Evolutionary conservation across 2,888 invertebrate genomes (phyloP), one percentile per base, ranked within the genome.

Genomic region (Omphaloscelis lunosa): DNA sequence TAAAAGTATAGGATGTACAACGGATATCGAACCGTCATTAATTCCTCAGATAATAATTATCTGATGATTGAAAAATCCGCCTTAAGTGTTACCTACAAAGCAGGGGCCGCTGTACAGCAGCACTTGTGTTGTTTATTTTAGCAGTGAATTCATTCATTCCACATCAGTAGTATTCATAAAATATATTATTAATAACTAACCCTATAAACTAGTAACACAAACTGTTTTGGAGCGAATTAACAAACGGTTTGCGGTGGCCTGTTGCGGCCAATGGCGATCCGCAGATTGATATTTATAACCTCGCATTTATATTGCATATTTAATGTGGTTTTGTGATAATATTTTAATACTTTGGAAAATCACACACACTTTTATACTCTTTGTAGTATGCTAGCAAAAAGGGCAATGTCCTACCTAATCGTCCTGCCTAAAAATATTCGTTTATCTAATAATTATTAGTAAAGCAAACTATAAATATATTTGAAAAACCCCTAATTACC

Each of bases 251-350:
- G 83, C 41, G 56, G 78, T 34, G 17, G 3, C 4, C 29, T 48
- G 63, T 27, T 59, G 83, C 15, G 65, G 56, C 27, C 69, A 17
- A 62, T 67, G 34, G 27, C 23, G 0, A 23, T 39, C 58, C 67
- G n/a, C 82, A 63, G 17, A 76, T 77, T 53, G n/a, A 63, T 71
- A 71, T 83, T 78, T 63, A 68, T 80, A 48, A 39, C 45, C 45
- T 39, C 15, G 45, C 23, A 20, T 79, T 34, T 70, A 53, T n/a
- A 56, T 7, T 15, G 3, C 34, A 34, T 34, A 56, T 56, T 68
- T 48, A 79, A 15, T 67, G 39, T 29, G 29, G 51, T 66, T 78
- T n/a, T 66, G 45, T 11, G 12, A 20, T 27, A 20, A 39, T 65
- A 34, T 77, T 51, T 72, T n/a, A 5, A 29, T 15, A 29, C 15